Base-by-base conservation (phyloP, 2,888 invertebrate species). In the Liopterus haemorrhoidalis region DNA sequence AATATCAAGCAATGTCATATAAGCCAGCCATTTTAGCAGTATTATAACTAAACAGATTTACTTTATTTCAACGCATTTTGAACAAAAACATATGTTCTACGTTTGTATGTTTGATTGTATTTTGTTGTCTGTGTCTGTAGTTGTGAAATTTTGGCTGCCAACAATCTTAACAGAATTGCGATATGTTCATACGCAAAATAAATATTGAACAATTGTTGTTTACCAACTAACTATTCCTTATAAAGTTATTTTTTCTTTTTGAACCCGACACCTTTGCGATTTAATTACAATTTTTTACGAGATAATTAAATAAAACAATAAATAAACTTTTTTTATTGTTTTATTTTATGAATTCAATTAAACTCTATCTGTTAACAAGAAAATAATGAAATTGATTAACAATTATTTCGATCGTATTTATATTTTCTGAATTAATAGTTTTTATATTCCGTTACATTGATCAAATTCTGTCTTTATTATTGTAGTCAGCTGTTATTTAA, bases 401-500 rank as follows among this genome's bases (percentile, higher is more conserved):
- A 28, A 28, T 28, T 28, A 28, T 15, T 14, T 15, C 28, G 28
- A 12, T 14, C 28, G 15, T 12, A 15, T 28, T 28, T 28, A 14
- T 15, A 14, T 28, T 28, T 28, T n/a, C n/a, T n/a, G n/a, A n/a
- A n/a, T n/a, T n/a, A n/a, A n/a, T n/a, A n/a, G n/a, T n/a, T n/a
- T n/a, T n/a, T n/a, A n/a, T n/a, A n/a, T n/a, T n/a, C n/a, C n/a
- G n/a, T n/a, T n/a, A 45, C 45, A 45, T 45, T 45, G 45, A 45
- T 45, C 39, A 45, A 38, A 45, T 53, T 49, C 48, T 48, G 53
- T 55, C 63, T 66, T 68, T 68, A 67, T 68, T 68, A 62, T 68
- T 64, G 61, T 58, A 64, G 65, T 68, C 68, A 68, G 68, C 68
- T 68, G 68, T 68, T 68, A 46, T 58, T 53, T 54, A 24, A 51